Evolutionary conservation across 2,888 invertebrate genomes (phyloP).

Genomic region (Heliconius sara): DNA sequence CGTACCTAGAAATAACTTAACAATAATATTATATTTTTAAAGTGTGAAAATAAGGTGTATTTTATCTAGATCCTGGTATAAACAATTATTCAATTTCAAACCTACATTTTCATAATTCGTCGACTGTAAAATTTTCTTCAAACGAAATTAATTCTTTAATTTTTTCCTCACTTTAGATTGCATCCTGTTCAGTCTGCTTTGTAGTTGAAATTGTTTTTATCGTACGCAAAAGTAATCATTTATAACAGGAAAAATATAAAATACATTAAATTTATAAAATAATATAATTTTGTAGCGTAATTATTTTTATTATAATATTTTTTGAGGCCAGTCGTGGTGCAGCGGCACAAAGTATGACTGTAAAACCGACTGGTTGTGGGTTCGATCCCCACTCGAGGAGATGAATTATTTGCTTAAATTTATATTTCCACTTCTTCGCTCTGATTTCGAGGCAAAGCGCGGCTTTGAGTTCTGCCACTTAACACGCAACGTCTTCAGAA

Average conservation of each 20-base stretch:
- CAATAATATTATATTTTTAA: background rate
- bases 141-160: conserved; percentile 24
- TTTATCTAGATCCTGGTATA: background rate
- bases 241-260: conserved; percentile 4
- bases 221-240: conserved; percentile 4
- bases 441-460: no score
- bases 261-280: background rate
- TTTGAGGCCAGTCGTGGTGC: no score
- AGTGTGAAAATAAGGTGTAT: background rate
- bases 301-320: background rate
- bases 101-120: conserved; percentile 16
- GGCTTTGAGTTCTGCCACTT: no score
- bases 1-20: background rate
- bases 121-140: conserved; percentile 5
- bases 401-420: no score
- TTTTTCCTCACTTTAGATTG: conserved; percentile 17
- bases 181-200: conserved; percentile 17
- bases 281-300: background rate
- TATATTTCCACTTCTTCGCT: no score
- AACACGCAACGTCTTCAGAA: no score
- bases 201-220: conserved; percentile 17
- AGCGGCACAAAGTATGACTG: no score
- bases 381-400: no score
- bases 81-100: conserved; percentile 13
- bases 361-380: no score